A percentile compares a stretch with the other conserved stretches of the same genome.
phyloP scores from a whole-genome alignment of 2,888 invertebrate genomes.

The Agapostemon virescens region DNA sequence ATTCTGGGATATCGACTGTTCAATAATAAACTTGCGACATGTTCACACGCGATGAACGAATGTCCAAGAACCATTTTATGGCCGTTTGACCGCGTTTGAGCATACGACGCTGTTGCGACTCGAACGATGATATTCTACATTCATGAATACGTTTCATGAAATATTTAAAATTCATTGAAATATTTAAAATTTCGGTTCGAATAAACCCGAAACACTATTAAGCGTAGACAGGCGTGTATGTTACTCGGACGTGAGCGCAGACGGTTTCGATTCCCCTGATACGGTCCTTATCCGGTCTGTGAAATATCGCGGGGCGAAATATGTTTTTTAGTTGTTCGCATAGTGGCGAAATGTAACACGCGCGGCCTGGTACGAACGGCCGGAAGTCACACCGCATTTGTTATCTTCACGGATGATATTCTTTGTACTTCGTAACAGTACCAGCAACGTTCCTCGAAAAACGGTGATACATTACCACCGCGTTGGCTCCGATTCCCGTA shows the following conservation, averaged over 20 bases:
- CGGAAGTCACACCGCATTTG: constrained; percentile 48
- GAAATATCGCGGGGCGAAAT: constrained; percentile 30
- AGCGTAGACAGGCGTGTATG: neutral
- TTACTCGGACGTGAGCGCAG: neutral
- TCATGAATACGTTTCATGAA: neutral
- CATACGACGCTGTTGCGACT: neutral
- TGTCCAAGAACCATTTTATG: neutral
- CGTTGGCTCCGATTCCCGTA: too few species aligned
- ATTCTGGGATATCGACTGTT: neutral
- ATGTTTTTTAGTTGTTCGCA: constrained; percentile 13
- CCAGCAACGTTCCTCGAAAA: constrained; percentile 26
- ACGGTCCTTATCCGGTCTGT: constrained; percentile 4
- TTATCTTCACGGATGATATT: constrained; percentile 51
- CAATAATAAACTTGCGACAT: neutral
- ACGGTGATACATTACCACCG: constrained; percentile 21
- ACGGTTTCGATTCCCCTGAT: constrained; percentile 6
- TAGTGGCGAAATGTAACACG: constrained; percentile 17
- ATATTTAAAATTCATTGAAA: too few species aligned
- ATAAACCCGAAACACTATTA: neutral
- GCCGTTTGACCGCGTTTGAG: neutral
- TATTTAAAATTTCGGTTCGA: neutral
- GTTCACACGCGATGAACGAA: neutral
- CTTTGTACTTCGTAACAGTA: constrained; percentile 31
- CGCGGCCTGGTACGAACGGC: neutral
- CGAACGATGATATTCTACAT: neutral